Base-by-base conservation (phyloP, 2,888 invertebrate genomes). In the Helleia helle region DNA sequence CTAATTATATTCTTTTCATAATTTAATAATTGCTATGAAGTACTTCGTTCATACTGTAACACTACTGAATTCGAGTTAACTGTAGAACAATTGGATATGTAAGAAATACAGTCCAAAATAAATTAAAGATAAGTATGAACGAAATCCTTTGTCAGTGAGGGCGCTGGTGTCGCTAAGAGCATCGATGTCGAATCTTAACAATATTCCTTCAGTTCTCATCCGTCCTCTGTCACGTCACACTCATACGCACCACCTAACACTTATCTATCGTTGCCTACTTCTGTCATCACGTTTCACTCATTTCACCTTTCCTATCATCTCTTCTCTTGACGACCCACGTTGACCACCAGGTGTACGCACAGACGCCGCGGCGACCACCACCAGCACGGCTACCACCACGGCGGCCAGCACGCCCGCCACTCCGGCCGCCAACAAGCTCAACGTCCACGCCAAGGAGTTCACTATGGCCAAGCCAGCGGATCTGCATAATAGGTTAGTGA, bases 371-470 rank as follows among this genome's bases (percentile, higher is more conserved):
- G 74, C 77, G 63, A 42, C 46, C 37, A 59, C 70, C 45, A 57
- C 62, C 41, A 54, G 56, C 63, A 71, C 65, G 62, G 71, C 48
- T 26, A 44, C 47, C 22, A 31, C 59, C 57, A 68, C 66, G 50
- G 65, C 73, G 49, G 62, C 71, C 49, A 54, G 65, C 46, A 46
- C 58, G 1, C 65, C 61, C 30, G 68, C 53, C 53, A 41, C 66
- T 9, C 43, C 61, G 49, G 52, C 64, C 40, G 46, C 58, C 58
- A 90, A 90, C 69, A 91, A 91, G 76, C 86, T 95, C 57, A 95
- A 95, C 75, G 94, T 93, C 51, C 92, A 94, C 83, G 95, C 95
- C 46, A 94, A 94, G 86, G 95, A 95, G 87, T 95, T 95, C 84
- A 92, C 91, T 60, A 93, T 93, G 92, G 89, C 89, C 68, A 89